Conservation (phyloP, 2,113 vertebrate genomes). For the Pteruthius melanotis region DNA sequence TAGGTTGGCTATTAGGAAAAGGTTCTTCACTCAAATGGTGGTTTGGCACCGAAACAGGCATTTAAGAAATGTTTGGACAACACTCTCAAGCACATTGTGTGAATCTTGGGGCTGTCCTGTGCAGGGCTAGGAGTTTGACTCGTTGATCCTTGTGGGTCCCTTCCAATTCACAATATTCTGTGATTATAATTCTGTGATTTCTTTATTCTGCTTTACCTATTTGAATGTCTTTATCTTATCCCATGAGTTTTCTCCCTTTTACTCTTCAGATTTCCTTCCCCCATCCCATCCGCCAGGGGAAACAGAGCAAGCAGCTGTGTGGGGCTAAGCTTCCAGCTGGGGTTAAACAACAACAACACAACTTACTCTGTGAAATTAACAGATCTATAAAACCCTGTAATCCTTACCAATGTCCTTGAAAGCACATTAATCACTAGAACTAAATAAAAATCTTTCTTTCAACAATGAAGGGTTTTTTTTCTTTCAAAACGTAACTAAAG, state of each 20-base stretch:
- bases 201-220: background rate
- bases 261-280: background rate
- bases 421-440: background rate
- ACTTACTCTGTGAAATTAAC: background rate
- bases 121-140: background rate
- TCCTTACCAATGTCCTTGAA: background rate
- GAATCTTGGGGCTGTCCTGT: background rate
- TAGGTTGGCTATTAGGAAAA: background rate
- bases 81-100: background rate
- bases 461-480: background rate
- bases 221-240: background rate
- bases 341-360: background rate
- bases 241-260: background rate
- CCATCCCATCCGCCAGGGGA: rapidly evolving
- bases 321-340: background rate
- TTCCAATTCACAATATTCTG: background rate
- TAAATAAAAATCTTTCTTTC: background rate
- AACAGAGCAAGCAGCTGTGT: background rate
- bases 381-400: background rate
- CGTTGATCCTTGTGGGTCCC: background rate
- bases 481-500: background rate
- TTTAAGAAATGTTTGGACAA: background rate
- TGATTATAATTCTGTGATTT: background rate
- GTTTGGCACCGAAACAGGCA: background rate
- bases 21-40: background rate